Percentiles rank a stretch among this genome's conserved stretches.
Evolutionary conservation across 2,888 invertebrate genomes (phyloP).

Genomic region (Drosophila borealis): DNA sequence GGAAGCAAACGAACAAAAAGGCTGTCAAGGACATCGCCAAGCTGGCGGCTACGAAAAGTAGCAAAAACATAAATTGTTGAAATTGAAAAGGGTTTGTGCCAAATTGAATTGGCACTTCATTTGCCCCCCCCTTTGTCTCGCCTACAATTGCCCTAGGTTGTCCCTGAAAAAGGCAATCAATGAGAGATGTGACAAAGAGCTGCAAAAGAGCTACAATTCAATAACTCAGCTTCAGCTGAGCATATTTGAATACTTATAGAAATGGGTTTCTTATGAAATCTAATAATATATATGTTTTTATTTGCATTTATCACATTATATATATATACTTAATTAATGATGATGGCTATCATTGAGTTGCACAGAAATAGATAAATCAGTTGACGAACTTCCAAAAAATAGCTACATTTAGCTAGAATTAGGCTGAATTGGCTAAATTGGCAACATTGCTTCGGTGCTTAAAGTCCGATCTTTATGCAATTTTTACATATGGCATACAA

Average conservation of each 20-base stretch:
- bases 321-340: too few relatives aligned
- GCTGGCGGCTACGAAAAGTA: constrained; percentile 47
- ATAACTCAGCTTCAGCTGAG: neutral
- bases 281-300: neutral
- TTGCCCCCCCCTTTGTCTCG: neutral
- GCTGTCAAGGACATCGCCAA: constrained; percentile 61
- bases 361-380: too few relatives aligned
- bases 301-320: neutral
- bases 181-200: neutral
- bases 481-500: too few relatives aligned
- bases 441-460: too few relatives aligned
- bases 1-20: neutral
- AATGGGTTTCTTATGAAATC: too few relatives aligned
- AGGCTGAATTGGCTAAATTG: too few relatives aligned
- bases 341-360: too few relatives aligned
- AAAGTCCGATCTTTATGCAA: too few relatives aligned
- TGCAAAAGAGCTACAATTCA: constrained; percentile 5
- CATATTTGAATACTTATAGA: neutral
- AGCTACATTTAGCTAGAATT: too few relatives aligned
- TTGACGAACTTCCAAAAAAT: too few relatives aligned
- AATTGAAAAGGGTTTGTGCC: constrained; percentile 30
- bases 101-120: constrained; percentile 40
- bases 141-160: neutral
- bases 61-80: constrained; percentile 28
- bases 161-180: neutral